These are phyloP conservation scores for Gavia stellata DNA, from an alignment of 2,113 vertebrate genomes.

Conservation along the genomic window DNA sequence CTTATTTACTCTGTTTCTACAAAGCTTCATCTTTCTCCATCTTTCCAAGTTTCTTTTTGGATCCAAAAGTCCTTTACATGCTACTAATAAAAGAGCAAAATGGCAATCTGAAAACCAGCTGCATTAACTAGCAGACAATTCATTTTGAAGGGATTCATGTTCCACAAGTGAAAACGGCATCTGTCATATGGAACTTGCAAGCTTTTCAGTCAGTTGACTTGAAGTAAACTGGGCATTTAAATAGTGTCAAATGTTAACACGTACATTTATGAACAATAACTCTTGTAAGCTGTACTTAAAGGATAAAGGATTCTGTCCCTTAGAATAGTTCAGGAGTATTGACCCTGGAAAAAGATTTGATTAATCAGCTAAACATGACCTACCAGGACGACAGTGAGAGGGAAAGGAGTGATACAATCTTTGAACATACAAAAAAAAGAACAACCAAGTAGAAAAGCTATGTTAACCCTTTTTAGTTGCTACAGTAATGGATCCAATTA, in stretches of 20 bases:
- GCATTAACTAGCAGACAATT: accelerated
- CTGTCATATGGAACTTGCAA: background rate
- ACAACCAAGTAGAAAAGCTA: background rate
- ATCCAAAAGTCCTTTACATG: background rate
- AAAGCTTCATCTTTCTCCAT: background rate
- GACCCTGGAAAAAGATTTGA: background rate
- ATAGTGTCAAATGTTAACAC: background rate
- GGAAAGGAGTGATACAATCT: background rate
- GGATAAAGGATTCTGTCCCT: background rate
- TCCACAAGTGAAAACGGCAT: background rate
- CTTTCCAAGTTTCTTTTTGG: background rate
- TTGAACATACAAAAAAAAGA: background rate
- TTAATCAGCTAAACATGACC: background rate
- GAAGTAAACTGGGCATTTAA: background rate
- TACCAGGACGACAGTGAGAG: background rate
- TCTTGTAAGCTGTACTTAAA: background rate
- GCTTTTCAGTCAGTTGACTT: background rate
- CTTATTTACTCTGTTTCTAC: background rate
- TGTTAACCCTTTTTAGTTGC: background rate
- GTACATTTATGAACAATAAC: background rate
- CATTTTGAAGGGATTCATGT: background rate
- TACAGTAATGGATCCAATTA: background rate
- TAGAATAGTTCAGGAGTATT: background rate
- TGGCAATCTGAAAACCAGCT: background rate
- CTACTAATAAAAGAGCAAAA: background rate